Evolutionary conservation across 2,888 invertebrate genomes (phyloP).

Genomic region (Dasysyrphus albostriatus): DNA sequence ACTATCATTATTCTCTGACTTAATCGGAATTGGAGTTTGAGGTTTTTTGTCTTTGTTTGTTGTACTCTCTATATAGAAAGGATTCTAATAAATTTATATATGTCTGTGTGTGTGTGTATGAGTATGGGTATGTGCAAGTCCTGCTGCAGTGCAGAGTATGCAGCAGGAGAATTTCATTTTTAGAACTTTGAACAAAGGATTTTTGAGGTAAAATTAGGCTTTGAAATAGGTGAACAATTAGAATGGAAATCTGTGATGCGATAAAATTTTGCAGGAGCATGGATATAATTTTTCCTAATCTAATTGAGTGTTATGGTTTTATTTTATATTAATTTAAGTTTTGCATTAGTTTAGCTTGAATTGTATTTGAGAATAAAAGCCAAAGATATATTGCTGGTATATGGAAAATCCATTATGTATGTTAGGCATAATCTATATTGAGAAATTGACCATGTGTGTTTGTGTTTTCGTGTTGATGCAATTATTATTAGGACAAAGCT

Average conservation of each 20-base stretch:
- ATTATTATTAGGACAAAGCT: neutral
- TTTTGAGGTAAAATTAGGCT: conserved; percentile 56
- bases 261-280: conserved; percentile 35
- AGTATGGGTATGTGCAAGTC: conserved; percentile 9
- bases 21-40: conserved; percentile 76
- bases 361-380: neutral
- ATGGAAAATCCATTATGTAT: neutral
- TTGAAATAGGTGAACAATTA: conserved; percentile 56
- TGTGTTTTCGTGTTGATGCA: neutral
- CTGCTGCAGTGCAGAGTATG: conserved; percentile 40
- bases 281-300: conserved; percentile 37
- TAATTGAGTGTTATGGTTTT: conserved; percentile 47
- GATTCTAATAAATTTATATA: neutral
- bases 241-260: conserved; percentile 45
- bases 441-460: neutral
- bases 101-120: neutral
- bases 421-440: neutral
- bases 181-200: conserved; percentile 61
- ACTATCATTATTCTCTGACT: conserved; percentile 76
- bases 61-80: neutral
- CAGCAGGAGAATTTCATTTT: conserved; percentile 45
- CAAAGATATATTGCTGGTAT: conserved; percentile 30
- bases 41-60: conserved; percentile 61
- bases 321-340: conserved; percentile 41
- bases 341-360: conserved; percentile 7